A percentile compares a stretch with the other conserved stretches of the same genome.
phyloP scores from a whole-genome alignment of 2,888 invertebrate genomes.

The Papilio gigon region DNA sequence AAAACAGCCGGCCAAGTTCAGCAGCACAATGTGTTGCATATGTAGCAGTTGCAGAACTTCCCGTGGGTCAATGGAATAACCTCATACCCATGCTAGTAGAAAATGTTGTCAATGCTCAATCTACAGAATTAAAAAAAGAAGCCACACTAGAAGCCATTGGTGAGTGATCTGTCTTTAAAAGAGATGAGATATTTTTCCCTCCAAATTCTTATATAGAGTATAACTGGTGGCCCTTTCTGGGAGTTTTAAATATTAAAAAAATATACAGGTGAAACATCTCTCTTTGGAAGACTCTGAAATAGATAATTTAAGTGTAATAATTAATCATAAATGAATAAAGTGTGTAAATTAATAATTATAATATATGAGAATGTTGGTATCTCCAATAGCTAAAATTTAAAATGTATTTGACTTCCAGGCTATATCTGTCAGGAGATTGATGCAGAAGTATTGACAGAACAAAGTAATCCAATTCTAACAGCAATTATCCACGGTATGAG shows the following conservation, averaged over 20 bases:
- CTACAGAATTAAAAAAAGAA: conserved; percentile 97
- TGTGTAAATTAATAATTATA: neutral
- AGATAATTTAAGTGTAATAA: no score
- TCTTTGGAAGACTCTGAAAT: no score
- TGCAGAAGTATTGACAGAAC: conserved; percentile 93
- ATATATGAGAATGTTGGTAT: neutral
- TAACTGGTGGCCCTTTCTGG: no score
- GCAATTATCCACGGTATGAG: conserved; percentile 99
- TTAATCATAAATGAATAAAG: neutral
- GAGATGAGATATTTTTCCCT: neutral
- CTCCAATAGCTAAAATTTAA: neutral
- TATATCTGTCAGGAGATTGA: conserved; percentile 99
- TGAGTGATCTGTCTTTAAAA: conserved; percentile 49
- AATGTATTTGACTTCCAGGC: conserved; percentile 57
- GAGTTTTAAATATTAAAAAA: no score
- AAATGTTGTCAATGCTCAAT: conserved; percentile 93
- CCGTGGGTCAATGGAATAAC: conserved; percentile 95
- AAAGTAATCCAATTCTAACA: conserved; percentile 98
- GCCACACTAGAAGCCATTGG: conserved; percentile 99
- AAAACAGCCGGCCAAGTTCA: conserved; percentile 96
- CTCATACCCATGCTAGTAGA: conserved; percentile 93
- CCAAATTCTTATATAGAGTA: no score
- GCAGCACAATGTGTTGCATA: conserved; percentile 99
- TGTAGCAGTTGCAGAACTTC: conserved; percentile 98
- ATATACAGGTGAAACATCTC: no score